Base-by-base conservation (phyloP, 2,113 vertebrate species). In the Micromys minutus region DNA sequence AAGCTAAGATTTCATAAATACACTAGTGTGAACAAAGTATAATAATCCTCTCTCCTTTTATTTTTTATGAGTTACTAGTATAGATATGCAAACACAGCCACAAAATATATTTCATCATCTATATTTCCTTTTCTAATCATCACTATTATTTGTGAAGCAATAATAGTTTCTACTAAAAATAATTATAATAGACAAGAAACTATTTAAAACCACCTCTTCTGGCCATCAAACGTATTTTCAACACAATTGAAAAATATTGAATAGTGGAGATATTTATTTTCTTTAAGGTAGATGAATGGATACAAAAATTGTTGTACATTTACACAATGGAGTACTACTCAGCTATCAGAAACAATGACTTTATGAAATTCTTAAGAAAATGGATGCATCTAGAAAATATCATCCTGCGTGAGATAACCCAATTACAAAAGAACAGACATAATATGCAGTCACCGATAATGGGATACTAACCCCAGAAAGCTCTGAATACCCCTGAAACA, bases 271-370 rank as follows among this genome's bases (percentile, higher is more conserved):
- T 39, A 13, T 71, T 83, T 59, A 74, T 39, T 81, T 91, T 84
- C 45, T 50, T 90, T 91, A 55, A 93, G 65, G 7, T 85, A 26
- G 87, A 79, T 57, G n/a, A n/a, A n/a, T n/a, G n/a, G n/a, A n/a
- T n/a, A n/a, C n/a, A n/a, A n/a, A n/a, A n/a, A n/a, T n/a, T n/a
- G n/a, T n/a, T n/a, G n/a, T n/a, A n/a, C n/a, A n/a, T n/a, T n/a
- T n/a, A n/a, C n/a, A n/a, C n/a, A n/a, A n/a, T n/a, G n/a, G n/a
- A n/a, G n/a, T n/a, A n/a, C n/a, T n/a, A n/a, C n/a, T n/a, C n/a
- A n/a, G n/a, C n/a, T n/a, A n/a, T n/a, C n/a, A n/a, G n/a, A n/a
- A n/a, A n/a, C n/a, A n/a, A n/a, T n/a, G n/a, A n/a, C n/a, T n/a
- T n/a, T n/a, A n/a, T n/a, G n/a, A n/a, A n/a, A n/a, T n/a, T n/a